A percentile compares a stretch with the other conserved stretches of the same genome.
These are phyloP conservation scores for Drosophila repletoides DNA, from an alignment of 1,140 invertebrate genomes.

Conservation along the genomic window DNA sequence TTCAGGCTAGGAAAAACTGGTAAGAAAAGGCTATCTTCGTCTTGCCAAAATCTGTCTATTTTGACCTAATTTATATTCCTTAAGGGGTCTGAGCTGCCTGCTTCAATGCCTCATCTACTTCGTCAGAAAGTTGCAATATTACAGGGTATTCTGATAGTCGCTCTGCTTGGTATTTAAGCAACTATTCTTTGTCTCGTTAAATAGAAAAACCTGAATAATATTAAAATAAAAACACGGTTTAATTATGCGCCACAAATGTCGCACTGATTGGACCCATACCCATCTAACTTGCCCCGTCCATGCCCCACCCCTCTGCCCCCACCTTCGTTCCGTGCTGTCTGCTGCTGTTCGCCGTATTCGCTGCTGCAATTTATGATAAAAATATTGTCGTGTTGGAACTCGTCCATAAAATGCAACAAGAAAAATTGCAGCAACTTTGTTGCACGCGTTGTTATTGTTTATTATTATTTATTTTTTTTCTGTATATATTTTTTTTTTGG, in stretches of 20 bases:
- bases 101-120: too few relatives aligned
- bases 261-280: conserved; percentile 28
- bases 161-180: not conserved
- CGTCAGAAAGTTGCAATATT: too few relatives aligned
- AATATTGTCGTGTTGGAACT: conserved; percentile 58
- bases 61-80: too few relatives aligned
- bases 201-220: conserved; percentile 36
- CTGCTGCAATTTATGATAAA: conserved; percentile 30
- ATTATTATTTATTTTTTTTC: conserved; percentile 12
- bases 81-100: too few relatives aligned
- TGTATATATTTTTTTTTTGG: not conserved
- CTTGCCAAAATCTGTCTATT: too few relatives aligned
- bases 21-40: too few relatives aligned
- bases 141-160: conserved; percentile 2
- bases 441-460: conserved; percentile 13
- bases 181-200: conserved; percentile 3
- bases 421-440: conserved; percentile 39
- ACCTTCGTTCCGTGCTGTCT: conserved; percentile 1
- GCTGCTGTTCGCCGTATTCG: not conserved
- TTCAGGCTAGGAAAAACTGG: too few relatives aligned
- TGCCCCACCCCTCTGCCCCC: not conserved
- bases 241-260: conserved; percentile 66
- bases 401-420: conserved; percentile 54
- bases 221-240: conserved; percentile 42
- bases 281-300: not conserved